Evolutionary conservation across 2,888 invertebrate species (phyloP).

Genomic region (Coelopa pilipes): DNA sequence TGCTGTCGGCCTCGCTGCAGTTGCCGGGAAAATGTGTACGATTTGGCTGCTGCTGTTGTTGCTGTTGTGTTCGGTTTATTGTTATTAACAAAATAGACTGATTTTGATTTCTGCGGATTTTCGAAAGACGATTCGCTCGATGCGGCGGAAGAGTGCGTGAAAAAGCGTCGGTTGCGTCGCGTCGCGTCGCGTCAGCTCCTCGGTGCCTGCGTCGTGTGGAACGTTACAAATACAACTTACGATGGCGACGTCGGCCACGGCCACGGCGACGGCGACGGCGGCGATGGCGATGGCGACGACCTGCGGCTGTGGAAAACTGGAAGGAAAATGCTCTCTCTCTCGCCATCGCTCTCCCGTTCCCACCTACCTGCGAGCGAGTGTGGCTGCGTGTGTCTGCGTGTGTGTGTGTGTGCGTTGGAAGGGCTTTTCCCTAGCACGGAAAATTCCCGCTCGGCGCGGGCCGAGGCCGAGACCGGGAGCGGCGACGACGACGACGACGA

Average conservation of each 20-base stretch:
- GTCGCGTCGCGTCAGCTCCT: conserved; percentile 23
- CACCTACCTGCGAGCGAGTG: too few relatives aligned
- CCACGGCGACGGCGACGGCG: background rate
- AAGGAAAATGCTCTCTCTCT: background rate
- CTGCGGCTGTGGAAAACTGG: conserved; percentile 24
- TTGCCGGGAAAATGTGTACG: too few relatives aligned
- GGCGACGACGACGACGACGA: too few relatives aligned
- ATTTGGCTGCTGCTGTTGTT: too few relatives aligned
- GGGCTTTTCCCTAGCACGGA: conserved; percentile 11
- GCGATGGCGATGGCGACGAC: too few relatives aligned
- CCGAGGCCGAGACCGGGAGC: too few relatives aligned
- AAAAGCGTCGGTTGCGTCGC: conserved; percentile 16
- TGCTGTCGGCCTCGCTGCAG: too few relatives aligned
- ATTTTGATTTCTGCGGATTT: background rate
- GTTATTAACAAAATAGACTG: conserved; percentile 3
- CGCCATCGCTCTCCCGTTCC: background rate
- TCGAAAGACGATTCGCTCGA: background rate
- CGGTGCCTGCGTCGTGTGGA: background rate
- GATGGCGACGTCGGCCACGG: background rate
- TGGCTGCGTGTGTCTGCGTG: too few relatives aligned
- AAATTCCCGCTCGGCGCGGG: conserved; percentile 14
- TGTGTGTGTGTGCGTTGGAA: conserved; percentile 6
- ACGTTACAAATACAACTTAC: conserved; percentile 31
- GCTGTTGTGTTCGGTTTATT: too few relatives aligned
- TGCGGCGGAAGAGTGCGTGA: conserved; percentile 36